Percentiles rank a stretch among this genome's conserved stretches.
These are phyloP conservation scores for Myodes glareolus DNA, from an alignment of 2,113 vertebrate species.

Conservation along the genomic window DNA sequence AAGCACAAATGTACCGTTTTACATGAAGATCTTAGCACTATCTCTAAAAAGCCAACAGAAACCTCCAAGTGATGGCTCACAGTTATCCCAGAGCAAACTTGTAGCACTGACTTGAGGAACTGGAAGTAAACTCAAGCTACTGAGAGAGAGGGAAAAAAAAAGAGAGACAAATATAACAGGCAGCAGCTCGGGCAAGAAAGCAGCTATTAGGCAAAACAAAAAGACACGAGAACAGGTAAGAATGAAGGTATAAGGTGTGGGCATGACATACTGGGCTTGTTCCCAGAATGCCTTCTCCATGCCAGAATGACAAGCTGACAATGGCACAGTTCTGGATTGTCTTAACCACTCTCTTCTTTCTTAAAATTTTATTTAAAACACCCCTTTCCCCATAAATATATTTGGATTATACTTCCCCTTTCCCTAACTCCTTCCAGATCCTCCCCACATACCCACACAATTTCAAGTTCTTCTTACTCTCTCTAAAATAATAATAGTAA, in stretches of 20 bases:
- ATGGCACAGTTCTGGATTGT: not conserved
- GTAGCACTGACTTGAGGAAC: not conserved
- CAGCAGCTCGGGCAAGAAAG: not conserved
- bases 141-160: not conserved
- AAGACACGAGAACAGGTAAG: not conserved
- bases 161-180: not conserved
- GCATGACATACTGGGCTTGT: no score
- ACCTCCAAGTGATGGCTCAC: not conserved
- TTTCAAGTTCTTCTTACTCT: not conserved
- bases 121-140: not conserved
- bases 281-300: not conserved
- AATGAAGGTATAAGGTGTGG: not conserved
- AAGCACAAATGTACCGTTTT: conserved; percentile 58
- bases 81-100: not conserved
- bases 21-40: not conserved
- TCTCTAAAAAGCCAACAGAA: conserved; percentile 23
- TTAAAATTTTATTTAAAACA: not conserved
- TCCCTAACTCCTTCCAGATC: not conserved
- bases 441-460: not conserved
- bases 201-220: not conserved
- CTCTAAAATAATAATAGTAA: not conserved
- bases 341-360: not conserved
- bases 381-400: not conserved
- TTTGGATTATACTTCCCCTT: not conserved
- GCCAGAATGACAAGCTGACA: not conserved